Conservation (phyloP, 2,113 vertebrate species). For the Regulus satrapa region DNA sequence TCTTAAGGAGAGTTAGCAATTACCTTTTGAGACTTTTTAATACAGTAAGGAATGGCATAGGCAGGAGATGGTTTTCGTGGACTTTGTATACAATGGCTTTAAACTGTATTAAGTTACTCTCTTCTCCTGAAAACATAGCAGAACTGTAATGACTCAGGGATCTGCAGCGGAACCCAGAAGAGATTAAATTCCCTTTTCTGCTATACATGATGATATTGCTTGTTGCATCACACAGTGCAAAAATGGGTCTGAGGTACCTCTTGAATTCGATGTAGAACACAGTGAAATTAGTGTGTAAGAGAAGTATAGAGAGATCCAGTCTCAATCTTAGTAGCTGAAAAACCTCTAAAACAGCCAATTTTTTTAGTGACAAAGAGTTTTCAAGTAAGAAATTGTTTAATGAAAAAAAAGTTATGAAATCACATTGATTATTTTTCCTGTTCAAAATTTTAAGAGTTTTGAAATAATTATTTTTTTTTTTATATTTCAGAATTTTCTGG, state of each 20-base stretch:
- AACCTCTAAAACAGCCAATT: neutral
- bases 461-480: neutral
- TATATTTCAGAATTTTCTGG: neutral
- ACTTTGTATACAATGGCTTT: neutral
- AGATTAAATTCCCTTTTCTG: neutral
- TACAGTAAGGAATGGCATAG: neutral
- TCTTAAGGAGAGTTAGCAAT: neutral
- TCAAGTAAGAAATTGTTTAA: neutral
- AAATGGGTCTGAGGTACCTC: neutral
- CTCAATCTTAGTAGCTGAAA: neutral
- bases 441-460: neutral
- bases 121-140: neutral
- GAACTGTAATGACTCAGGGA: neutral
- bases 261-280: neutral
- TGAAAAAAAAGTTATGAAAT: neutral
- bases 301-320: neutral
- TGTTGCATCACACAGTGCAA: neutral
- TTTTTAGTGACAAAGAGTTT: neutral
- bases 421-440: neutral
- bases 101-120: neutral
- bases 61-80: neutral
- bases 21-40: neutral
- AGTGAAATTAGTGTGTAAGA: neutral
- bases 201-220: neutral
- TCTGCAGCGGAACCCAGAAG: neutral